Conservation (phyloP, 2,888 invertebrate genomes). For the Deilephila porcellus region DNA sequence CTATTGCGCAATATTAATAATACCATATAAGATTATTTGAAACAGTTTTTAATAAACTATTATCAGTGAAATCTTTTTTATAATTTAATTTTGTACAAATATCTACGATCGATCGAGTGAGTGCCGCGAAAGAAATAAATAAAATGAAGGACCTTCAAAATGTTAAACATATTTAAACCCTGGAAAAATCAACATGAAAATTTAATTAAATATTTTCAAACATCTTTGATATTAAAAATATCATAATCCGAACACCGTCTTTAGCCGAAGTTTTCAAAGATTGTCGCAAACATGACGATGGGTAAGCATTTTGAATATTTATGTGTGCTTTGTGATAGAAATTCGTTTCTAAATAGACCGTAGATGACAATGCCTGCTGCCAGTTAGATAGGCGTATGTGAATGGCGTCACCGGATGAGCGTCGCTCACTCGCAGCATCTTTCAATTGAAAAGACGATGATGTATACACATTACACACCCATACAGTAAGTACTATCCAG, state of each 20-base stretch:
- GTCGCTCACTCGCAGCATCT: slow-evolving; percentile 40
- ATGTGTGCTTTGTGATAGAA: not conserved
- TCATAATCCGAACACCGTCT: slow-evolving; percentile 31
- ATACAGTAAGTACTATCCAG: slow-evolving; percentile 7
- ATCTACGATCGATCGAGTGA: slow-evolving; percentile 55
- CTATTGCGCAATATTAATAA: slow-evolving; percentile 23
- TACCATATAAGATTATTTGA: not conserved
- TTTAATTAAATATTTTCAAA: slow-evolving; percentile 63
- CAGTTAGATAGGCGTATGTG: slow-evolving; percentile 30
- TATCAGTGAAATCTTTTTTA: not conserved
- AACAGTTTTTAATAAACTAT: not conserved
- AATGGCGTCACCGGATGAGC: slow-evolving; percentile 55
- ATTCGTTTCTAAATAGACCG: not conserved
- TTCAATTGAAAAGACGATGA: slow-evolving; percentile 32
- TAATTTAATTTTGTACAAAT: slow-evolving; percentile 29
- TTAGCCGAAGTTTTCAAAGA: slow-evolving; percentile 25
- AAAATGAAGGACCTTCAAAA: slow-evolving; percentile 25
- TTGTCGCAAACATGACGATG: slow-evolving; percentile 62
- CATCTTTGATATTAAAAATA: slow-evolving; percentile 29
- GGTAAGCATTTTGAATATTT: slow-evolving; percentile 60
- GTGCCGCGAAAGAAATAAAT: slow-evolving; percentile 25
- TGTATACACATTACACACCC: slow-evolving; percentile 16
- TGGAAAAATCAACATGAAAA: slow-evolving; percentile 60
- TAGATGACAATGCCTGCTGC: not conserved
- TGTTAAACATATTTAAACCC: slow-evolving; percentile 30